A percentile compares a stretch with the other conserved stretches of the same genome.
phyloP scores from a whole-genome alignment of 1,140 invertebrate genomes.

The Leptinotarsa defecta region DNA sequence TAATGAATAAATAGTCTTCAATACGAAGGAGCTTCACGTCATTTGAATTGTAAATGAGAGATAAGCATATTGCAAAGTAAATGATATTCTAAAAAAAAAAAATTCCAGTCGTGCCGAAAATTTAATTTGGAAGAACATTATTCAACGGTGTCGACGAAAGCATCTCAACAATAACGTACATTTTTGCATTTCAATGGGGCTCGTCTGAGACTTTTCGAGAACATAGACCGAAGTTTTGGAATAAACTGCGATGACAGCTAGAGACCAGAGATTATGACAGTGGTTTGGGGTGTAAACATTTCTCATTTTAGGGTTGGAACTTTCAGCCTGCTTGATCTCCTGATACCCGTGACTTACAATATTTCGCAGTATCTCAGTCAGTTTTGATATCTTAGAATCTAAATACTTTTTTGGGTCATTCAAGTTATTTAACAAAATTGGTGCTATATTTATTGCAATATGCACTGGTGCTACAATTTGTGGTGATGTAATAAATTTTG shows the following conservation, averaged over 20 bases:
- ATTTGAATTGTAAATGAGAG: slow-evolving; percentile 12
- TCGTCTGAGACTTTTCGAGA: background rate
- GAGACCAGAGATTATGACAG: too few relatives aligned
- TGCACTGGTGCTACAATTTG: too few relatives aligned
- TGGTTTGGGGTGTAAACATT: too few relatives aligned
- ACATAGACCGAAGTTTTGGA: background rate
- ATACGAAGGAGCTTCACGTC: background rate
- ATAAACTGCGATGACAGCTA: background rate
- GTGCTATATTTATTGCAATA: too few relatives aligned
- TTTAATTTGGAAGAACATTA: slow-evolving; percentile 5
- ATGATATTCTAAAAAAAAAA: slow-evolving; percentile 7
- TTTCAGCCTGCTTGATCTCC: too few relatives aligned
- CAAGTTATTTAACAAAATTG: too few relatives aligned
- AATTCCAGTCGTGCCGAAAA: background rate
- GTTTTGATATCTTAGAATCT: too few relatives aligned
- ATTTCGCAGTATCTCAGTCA: too few relatives aligned
- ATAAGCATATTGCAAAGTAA: slow-evolving; percentile 12
- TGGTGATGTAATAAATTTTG: too few relatives aligned
- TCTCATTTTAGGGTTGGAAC: too few relatives aligned
- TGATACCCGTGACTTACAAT: too few relatives aligned
- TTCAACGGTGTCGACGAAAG: slow-evolving; percentile 1
- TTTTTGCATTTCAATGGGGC: slow-evolving; percentile 7
- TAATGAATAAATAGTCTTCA: background rate
- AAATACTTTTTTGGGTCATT: too few relatives aligned
- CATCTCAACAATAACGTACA: slow-evolving; percentile 6